Evolutionary conservation across 2,797 vertebrate genomes (phyloP).

Genomic region (Sitta carolinensis): DNA sequence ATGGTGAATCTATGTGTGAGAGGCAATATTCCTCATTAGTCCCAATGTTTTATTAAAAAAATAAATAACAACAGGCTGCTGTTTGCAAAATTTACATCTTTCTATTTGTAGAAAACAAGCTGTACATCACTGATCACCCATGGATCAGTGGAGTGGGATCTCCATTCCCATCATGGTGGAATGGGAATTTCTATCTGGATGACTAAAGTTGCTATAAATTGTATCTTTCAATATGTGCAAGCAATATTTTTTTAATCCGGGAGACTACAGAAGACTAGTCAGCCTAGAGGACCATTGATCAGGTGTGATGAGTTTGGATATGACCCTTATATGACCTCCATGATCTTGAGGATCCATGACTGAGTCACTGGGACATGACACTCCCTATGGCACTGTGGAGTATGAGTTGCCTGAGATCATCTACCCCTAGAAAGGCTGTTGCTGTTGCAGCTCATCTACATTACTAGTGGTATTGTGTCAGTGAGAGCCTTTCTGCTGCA

Average conservation of each 20-base stretch:
- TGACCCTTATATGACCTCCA: not conserved
- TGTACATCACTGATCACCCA: not conserved
- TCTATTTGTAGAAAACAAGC: not conserved
- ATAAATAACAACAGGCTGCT: not conserved
- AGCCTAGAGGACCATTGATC: not conserved
- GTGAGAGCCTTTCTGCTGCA: not conserved
- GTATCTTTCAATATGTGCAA: not conserved
- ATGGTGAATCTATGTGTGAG: not conserved
- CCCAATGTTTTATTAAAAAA: not conserved
- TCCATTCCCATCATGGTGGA: not conserved
- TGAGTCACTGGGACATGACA: not conserved
- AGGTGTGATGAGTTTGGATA: not conserved
- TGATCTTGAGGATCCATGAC: not conserved
- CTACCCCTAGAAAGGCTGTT: not conserved
- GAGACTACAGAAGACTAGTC: not conserved
- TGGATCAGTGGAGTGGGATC: not conserved
- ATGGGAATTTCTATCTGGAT: not conserved
- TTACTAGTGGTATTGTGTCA: not conserved
- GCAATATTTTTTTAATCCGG: not conserved
- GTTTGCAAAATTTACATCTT: not conserved
- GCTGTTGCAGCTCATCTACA: not conserved
- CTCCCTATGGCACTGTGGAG: not conserved
- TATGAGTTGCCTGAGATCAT: not conserved
- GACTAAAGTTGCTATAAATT: not conserved
- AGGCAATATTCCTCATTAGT: not conserved